phyloP scores from a whole-genome alignment of 64 coral and sea anemone species.

The Platygyra sinensis region DNA sequence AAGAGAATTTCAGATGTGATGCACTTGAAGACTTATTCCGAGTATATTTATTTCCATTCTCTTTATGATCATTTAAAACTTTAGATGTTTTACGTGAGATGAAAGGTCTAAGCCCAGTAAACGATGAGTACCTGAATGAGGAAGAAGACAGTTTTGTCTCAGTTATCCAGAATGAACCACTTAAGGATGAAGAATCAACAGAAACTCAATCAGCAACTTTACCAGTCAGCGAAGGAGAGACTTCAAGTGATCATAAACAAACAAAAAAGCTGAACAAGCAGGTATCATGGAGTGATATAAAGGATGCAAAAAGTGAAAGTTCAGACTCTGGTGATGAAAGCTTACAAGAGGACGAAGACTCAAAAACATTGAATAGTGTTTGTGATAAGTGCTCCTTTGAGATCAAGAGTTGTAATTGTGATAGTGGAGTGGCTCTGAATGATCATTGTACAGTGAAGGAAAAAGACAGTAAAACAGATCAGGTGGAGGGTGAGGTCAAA shows the following conservation, averaged over 20 bases:
- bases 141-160: neutral
- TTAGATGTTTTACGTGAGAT: constrained; percentile 38
- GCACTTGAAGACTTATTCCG: too few relatives aligned
- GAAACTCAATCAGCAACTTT: neutral
- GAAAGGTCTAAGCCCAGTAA: constrained; percentile 24
- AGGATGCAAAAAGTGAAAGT: neutral
- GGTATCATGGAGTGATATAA: constrained; percentile 29
- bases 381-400: neutral
- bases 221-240: neutral
- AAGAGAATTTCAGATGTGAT: too few relatives aligned
- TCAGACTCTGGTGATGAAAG: constrained; percentile 7
- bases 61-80: too few relatives aligned
- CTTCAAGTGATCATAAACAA: neutral
- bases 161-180: neutral
- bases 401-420: neutral
- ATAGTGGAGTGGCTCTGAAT: neutral
- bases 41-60: neutral
- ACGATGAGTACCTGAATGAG: neutral
- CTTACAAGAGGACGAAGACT: constrained; percentile 15
- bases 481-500: neutral
- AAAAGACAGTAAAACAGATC: neutral
- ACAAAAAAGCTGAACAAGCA: neutral
- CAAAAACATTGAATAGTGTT: neutral
- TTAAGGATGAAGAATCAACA: neutral
- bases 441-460: neutral